Percentiles rank a stretch among this genome's conserved stretches.
phyloP scores from a whole-genome alignment of 2,888 invertebrate species.

The Eupithecia subumbrata region DNA sequence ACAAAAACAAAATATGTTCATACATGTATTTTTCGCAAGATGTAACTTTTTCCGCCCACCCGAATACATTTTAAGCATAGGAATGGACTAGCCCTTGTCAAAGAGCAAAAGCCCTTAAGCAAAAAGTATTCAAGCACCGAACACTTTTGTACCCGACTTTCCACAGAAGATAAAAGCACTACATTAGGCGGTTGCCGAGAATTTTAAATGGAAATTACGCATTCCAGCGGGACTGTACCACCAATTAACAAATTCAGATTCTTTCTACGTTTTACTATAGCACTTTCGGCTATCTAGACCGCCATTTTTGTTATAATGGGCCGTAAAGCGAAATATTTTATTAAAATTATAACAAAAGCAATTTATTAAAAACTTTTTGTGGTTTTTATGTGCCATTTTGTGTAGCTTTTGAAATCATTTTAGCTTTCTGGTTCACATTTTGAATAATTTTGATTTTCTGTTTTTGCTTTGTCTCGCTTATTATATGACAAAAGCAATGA shows the following conservation, averaged over 20 bases:
- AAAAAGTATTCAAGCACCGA: not conserved
- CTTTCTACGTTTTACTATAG: constrained; percentile 26
- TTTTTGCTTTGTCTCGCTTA: not conserved
- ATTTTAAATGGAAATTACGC: constrained; percentile 41
- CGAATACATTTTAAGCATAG: not conserved
- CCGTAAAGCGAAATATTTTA: not conserved
- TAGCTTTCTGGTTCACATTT: not conserved
- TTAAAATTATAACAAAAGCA: not conserved
- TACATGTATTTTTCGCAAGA: not conserved
- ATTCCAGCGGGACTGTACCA: constrained; percentile 38
- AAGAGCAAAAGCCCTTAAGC: not conserved
- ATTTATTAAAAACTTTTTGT: not conserved
- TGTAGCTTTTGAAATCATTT: not conserved
- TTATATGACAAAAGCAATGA: not conserved
- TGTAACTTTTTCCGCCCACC: not conserved
- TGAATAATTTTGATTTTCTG: not conserved
- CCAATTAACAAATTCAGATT: constrained; percentile 40
- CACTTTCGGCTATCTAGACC: constrained; percentile 5
- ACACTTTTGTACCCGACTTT: constrained; percentile 13
- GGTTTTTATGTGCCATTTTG: not conserved
- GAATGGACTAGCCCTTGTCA: not conserved
- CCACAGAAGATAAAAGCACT: constrained; percentile 29
- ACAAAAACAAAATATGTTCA: not conserved
- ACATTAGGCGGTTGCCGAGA: constrained; percentile 40
- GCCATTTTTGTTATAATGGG: not conserved